Base-by-base conservation (phyloP, 1,140 invertebrate species). In the Drosophila punjabiensis region DNA sequence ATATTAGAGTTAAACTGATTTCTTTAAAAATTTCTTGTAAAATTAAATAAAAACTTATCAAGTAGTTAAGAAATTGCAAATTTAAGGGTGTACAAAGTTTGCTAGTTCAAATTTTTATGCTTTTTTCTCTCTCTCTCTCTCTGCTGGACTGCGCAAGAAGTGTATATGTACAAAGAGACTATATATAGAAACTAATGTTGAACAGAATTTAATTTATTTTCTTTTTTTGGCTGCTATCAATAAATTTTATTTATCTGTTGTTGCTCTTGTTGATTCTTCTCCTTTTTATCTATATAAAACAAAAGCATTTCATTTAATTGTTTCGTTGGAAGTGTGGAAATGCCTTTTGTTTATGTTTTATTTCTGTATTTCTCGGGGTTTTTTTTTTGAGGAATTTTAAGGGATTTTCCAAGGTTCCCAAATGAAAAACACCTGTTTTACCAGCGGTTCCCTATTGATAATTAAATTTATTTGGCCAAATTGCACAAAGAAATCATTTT, bases 121-220 rank as follows among this genome's bases (percentile, higher is more conserved):
- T 32, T 18, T 45, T 52, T 10, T 45, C 28, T 33, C 52, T 35
- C 30, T 67, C 24, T 24, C 24, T 24, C 24, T 24, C 55, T 28
- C 45, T 28, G 60, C 65, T 66, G 50, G 53, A 68, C 64, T 68
- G 28, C 30, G 48, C 53, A 35, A 56, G 60, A 32, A 61, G 67
- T 71, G 67, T 67, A 24, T 70, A 37, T 59, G 33, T 60, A 41
- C 35, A 35, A 28, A 14, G 30, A 33, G 39, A 37, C 70, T 70
- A 73, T 73, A 74, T 74, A 73, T 73, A 73, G 50, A 48, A 71
- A 74, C 68, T 74, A 74, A 74, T 52, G 56, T 35, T 50, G 53
- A 58, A 47, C 59, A 50, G 33, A 59, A 35, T 52, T n/a, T 16
- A 50, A 30, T 30, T 20, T 48, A 53, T 33, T 76, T 24, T 67